Conservation (phyloP, 2,113 vertebrate species). For the Phoenicopterus ruber region DNA sequence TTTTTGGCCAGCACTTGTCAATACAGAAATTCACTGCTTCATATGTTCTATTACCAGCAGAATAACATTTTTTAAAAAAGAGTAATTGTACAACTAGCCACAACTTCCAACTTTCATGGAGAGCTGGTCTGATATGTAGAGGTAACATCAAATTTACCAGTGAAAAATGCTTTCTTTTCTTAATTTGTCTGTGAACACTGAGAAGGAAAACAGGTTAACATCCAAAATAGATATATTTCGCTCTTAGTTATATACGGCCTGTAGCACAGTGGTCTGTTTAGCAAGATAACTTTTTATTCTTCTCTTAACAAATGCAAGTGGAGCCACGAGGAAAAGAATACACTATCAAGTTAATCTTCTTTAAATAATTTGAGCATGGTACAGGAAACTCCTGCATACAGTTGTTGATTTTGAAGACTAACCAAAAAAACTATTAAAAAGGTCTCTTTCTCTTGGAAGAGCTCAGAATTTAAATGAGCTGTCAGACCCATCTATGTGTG, state of each 20-base stretch:
- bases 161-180: background rate
- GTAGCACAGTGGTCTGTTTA: slow-evolving; percentile 10
- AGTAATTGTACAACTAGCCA: background rate
- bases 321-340: slow-evolving; percentile 43
- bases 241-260: background rate
- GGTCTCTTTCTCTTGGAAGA: slow-evolving; percentile 53
- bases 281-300: slow-evolving; percentile 17
- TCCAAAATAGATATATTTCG: background rate
- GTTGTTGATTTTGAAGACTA: slow-evolving; percentile 55
- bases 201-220: background rate
- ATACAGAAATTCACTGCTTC: slow-evolving; percentile 58
- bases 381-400: slow-evolving; percentile 63
- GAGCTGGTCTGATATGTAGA: background rate
- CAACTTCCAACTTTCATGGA: background rate
- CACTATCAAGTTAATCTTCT: slow-evolving; percentile 18
- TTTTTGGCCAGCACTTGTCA: slow-evolving; percentile 73
- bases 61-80: slow-evolving; percentile 28
- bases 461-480: slow-evolving; percentile 7
- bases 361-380: slow-evolving; percentile 50
- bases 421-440: slow-evolving; percentile 13
- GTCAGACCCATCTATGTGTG: slow-evolving; percentile 18
- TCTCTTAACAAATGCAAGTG: slow-evolving; percentile 32
- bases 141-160: background rate
- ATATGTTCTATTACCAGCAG: slow-evolving; percentile 60
- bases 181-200: background rate